Evolutionary conservation across 1,140 invertebrate species (phyloP).

Genomic region (Sipha flava): DNA sequence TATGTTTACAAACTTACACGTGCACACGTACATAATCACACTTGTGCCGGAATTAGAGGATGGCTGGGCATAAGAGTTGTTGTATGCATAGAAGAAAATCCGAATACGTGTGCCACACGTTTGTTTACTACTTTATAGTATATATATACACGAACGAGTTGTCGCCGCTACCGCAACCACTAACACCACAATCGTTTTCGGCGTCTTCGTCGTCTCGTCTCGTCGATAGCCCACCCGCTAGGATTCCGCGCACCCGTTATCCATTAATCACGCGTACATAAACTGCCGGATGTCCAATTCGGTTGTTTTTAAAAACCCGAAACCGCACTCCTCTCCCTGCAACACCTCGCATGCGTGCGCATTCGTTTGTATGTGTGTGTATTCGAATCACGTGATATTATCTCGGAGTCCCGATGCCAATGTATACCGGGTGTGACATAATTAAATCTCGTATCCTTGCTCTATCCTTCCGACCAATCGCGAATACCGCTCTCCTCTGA

Average conservation of each 20-base stretch:
- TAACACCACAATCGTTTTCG: no score
- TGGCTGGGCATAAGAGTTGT: no score
- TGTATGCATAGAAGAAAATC: no score
- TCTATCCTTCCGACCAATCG: not conserved
- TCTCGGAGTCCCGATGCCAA: not conserved
- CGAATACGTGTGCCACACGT: no score
- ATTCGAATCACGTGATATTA: not conserved
- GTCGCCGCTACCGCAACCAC: no score
- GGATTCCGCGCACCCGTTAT: not conserved
- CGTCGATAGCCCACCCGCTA: not conserved
- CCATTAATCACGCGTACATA: conserved; percentile 12
- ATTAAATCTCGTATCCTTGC: not conserved
- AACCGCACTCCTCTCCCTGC: no score
- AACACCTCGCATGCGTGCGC: not conserved
- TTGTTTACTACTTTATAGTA: no score
- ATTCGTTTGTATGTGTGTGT: not conserved
- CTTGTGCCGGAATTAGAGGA: no score
- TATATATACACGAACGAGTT: no score
- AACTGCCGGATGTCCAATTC: conserved; percentile 6
- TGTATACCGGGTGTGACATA: not conserved
- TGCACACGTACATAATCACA: no score
- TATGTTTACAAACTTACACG: no score
- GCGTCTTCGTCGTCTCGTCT: no score
- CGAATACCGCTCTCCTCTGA: not conserved
- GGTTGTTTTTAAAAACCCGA: not conserved